Evolutionary conservation across 1,140 invertebrate species (phyloP).

Genomic region (Drosophila tsacasi): DNA sequence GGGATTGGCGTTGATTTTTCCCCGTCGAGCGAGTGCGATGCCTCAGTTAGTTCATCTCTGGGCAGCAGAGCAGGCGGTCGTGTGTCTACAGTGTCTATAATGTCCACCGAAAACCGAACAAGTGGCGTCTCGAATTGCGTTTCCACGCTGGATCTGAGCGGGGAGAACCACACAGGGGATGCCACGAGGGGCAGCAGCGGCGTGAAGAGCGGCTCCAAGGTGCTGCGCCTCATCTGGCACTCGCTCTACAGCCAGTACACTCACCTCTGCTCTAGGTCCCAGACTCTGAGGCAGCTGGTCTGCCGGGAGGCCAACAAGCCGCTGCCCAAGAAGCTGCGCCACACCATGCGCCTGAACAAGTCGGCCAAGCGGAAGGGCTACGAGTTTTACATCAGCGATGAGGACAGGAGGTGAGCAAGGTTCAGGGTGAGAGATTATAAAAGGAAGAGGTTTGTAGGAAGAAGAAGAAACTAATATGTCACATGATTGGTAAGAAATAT

Average conservation of each 20-base stretch:
- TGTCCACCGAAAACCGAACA: constrained; percentile 50
- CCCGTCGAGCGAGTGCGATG: constrained; percentile 17
- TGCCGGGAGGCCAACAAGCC: constrained; percentile 78
- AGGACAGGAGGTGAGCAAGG: constrained; percentile 86
- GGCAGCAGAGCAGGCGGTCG: constrained; percentile 64
- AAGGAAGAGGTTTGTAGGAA: background rate
- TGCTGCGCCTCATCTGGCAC: constrained; percentile 78
- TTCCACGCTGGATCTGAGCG: constrained; percentile 67
- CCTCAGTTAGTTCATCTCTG: constrained; percentile 69
- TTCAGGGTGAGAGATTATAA: background rate
- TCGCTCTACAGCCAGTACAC: constrained; percentile 74
- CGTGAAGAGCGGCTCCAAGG: constrained; percentile 63
- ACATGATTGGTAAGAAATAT: no score
- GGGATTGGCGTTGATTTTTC: constrained; percentile 60
- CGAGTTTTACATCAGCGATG: constrained; percentile 86
- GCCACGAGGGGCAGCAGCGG: constrained; percentile 10
- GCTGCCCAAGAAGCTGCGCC: constrained; percentile 76
- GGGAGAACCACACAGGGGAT: constrained; percentile 19
- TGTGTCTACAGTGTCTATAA: constrained; percentile 18
- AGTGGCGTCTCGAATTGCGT: constrained; percentile 55
- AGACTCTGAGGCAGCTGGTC: constrained; percentile 67
- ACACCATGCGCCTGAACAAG: constrained; percentile 78
- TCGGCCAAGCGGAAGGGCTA: constrained; percentile 86
- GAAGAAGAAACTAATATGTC: no score
- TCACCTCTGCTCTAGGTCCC: constrained; percentile 61